A percentile compares a stretch with the other conserved stretches of the same genome.
Conservation (phyloP, 1,140 invertebrate species). For the Spodoptera frugiperda region DNA sequence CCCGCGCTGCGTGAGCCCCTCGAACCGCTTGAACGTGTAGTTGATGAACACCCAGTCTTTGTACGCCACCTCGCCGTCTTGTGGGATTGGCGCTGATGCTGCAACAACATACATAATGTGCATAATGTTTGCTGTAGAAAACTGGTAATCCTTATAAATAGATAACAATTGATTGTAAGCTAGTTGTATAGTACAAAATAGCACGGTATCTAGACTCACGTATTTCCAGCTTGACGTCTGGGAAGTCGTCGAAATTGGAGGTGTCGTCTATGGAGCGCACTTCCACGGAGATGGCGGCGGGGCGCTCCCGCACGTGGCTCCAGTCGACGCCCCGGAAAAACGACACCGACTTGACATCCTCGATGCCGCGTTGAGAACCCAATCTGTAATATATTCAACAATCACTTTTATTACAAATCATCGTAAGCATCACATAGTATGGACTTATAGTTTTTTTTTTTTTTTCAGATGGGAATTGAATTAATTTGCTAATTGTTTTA, state of each 20-base stretch:
- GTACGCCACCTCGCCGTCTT: slow-evolving; percentile 94
- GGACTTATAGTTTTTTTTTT: too few relatives aligned
- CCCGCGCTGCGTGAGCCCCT: slow-evolving; percentile 96
- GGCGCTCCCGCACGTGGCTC: slow-evolving; percentile 98
- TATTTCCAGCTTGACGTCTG: slow-evolving; percentile 99
- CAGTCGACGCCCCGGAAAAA: slow-evolving; percentile 98
- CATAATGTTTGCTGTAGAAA: slow-evolving; percentile 25
- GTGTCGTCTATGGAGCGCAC: slow-evolving; percentile 98
- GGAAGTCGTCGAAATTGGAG: slow-evolving; percentile 99
- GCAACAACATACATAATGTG: slow-evolving; percentile 71
- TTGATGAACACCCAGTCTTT: slow-evolving; percentile 99
- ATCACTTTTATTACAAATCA: too few relatives aligned
- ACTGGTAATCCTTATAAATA: too few relatives aligned
- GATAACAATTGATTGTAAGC: neutral
- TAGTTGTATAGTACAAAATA: neutral
- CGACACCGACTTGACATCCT: slow-evolving; percentile 94
- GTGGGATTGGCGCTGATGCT: slow-evolving; percentile 93
- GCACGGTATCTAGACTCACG: slow-evolving; percentile 89
- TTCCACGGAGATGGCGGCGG: slow-evolving; percentile 98
- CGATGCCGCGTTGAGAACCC: slow-evolving; percentile 95
- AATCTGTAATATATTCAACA: slow-evolving; percentile 79
- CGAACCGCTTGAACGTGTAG: slow-evolving; percentile 99
- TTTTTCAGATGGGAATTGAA: too few relatives aligned
- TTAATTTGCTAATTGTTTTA: too few relatives aligned
- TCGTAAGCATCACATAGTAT: too few relatives aligned